A percentile compares a stretch with the other conserved stretches of the same genome.
Evolutionary conservation across 2,888 invertebrate species (phyloP).

Genomic region (Cyclophora punctaria): DNA sequence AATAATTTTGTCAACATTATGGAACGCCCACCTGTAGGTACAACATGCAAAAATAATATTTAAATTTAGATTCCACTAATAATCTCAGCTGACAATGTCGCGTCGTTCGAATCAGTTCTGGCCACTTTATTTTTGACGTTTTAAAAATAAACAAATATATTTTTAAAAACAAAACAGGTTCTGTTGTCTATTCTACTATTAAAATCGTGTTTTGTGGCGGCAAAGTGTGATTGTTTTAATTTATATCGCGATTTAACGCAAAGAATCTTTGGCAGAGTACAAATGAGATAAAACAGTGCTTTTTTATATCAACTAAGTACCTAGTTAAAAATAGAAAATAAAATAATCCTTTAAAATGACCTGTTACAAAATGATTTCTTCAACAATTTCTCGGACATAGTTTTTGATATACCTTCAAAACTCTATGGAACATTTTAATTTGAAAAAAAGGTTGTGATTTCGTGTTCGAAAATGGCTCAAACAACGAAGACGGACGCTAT

Average conservation of each 20-base stretch:
- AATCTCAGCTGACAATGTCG: constrained; percentile 60
- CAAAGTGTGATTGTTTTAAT: not conserved
- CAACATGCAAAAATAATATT: constrained; percentile 30
- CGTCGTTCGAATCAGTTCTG: constrained; percentile 46
- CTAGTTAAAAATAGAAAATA: too few species aligned
- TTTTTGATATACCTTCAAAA: constrained; percentile 16
- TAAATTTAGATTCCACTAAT: constrained; percentile 49
- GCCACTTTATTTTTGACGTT: constrained; percentile 24
- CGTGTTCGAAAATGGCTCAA: constrained; percentile 37
- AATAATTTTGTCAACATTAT: constrained; percentile 25
- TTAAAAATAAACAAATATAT: constrained; percentile 18
- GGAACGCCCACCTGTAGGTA: constrained; percentile 30
- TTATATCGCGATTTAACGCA: too few species aligned
- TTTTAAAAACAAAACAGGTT: constrained; percentile 15
- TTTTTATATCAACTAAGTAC: too few species aligned
- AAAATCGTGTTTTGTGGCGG: not conserved
- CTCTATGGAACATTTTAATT: constrained; percentile 10
- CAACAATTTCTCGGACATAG: constrained; percentile 12
- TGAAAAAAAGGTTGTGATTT: too few species aligned
- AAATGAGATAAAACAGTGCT: too few species aligned
- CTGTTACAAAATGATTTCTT: too few species aligned
- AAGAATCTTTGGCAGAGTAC: too few species aligned
- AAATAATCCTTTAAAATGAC: too few species aligned
- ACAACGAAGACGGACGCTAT: constrained; percentile 47
- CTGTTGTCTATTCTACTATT: not conserved